These are phyloP conservation scores for Stenodema calcarata DNA, from an alignment of 2,888 invertebrate species.

Conservation along the genomic window DNA sequence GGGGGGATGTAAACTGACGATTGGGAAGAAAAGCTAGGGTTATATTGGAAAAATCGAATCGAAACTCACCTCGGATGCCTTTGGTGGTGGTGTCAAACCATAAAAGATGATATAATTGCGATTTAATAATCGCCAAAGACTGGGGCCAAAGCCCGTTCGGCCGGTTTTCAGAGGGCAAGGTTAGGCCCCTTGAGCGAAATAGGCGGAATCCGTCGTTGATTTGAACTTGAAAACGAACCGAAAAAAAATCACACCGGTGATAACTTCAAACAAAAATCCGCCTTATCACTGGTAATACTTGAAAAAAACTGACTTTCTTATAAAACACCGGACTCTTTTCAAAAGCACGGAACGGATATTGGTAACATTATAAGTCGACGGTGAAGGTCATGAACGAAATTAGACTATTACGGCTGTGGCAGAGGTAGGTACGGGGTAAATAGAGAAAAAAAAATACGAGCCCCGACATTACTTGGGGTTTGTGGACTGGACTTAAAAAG, in stretches of 20 bases:
- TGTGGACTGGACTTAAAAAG: conserved; percentile 13
- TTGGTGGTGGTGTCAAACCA: conserved; percentile 4
- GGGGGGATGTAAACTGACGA: too few relatives aligned
- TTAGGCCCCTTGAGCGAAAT: background rate
- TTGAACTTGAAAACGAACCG: background rate
- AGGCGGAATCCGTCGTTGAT: background rate
- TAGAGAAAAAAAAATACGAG: background rate
- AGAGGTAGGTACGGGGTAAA: background rate
- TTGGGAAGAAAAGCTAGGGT: background rate
- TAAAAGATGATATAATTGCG: conserved; percentile 36
- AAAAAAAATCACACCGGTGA: background rate
- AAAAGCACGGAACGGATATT: background rate
- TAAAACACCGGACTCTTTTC: background rate
- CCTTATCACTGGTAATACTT: background rate
- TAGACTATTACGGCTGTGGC: background rate
- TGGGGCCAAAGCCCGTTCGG: conserved; percentile 14
- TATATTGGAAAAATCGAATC: background rate
- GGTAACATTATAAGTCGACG: background rate
- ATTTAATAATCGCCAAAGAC: conserved; percentile 6
- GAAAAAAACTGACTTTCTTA: background rate
- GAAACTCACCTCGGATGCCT: background rate
- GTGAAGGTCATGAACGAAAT: background rate
- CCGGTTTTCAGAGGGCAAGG: conserved; percentile 29
- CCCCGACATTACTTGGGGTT: conserved; percentile 3
- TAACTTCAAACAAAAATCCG: background rate